These are phyloP conservation scores for Cepaea hortensis DNA, from an alignment of 2,888 invertebrate species.

Conservation along the genomic window DNA sequence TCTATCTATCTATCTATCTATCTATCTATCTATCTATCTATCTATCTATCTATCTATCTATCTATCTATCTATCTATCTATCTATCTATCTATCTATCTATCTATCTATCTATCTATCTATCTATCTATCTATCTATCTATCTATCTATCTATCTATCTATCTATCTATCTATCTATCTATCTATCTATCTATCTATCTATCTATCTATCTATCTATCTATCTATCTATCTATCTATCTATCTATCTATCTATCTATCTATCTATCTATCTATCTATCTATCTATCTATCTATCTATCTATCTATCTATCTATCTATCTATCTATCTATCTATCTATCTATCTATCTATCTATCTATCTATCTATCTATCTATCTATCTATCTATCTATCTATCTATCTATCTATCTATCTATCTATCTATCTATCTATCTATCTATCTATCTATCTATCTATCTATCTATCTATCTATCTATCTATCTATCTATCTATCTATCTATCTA, in stretches of 20 bases:
- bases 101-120: background rate
- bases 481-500: slow-evolving; percentile 1
- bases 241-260: background rate
- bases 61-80: background rate
- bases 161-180: background rate
- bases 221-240: background rate
- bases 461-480: slow-evolving; percentile 1
- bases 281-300: background rate
- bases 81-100: background rate
- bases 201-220: background rate
- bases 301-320: background rate
- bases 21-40: slow-evolving; percentile 1
- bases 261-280: background rate
- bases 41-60: background rate
- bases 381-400: slow-evolving; percentile 1
- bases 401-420: slow-evolving; percentile 1
- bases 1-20: slow-evolving; percentile 1
- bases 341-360: slow-evolving; percentile 1
- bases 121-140: background rate
- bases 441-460: slow-evolving; percentile 1
- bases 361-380: slow-evolving; percentile 1
- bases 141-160: background rate
- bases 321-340: background rate
- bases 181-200: background rate
- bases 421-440: slow-evolving; percentile 1